Base-by-base conservation (phyloP, 2,888 invertebrate genomes). In the Cerceris ruficornis region DNA sequence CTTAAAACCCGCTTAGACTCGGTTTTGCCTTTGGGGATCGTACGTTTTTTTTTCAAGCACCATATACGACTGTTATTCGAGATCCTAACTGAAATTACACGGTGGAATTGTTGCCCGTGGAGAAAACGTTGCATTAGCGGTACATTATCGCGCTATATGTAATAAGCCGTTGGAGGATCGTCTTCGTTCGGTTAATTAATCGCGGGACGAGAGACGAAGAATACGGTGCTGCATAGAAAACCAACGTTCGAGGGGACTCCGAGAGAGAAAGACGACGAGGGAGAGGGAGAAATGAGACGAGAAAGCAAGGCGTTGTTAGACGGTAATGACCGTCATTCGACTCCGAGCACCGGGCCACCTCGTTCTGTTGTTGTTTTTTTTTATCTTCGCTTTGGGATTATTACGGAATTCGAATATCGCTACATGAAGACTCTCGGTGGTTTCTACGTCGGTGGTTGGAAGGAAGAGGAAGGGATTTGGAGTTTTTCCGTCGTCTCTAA, bases 241-340 rank as follows among this genome's bases (percentile, higher is more conserved):
- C 28, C 28, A 28, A 28, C 28, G 28, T 28, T 28, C 28, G 28
- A 28, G 28, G 28, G 4, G 28, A 28, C 28, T 28, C 28, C 28
- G 28, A 28, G 28, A 28, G 28, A 42, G 46, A 28, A 2, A 28
- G 42, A 14, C 41, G 11, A 50, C 11, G 14, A 55, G 50, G 41
- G 69, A 62, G 71, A 68, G 68, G 66, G 69, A 64, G 60, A 78
- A 67, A 28, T 13, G 55, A 60, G 55, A 52, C 69, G 61, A 66
- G 66, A 69, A 64, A 75, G 64, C 52, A 17, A 28, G 58, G 66
- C 60, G 69, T 75, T 72, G 69, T 79, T 72, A 57, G 66, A 73
- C 68, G 69, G 72, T 73, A 82, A 82, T 81, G 77, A 81, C 81
- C 81, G 70, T 55, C 75, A 73, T 77, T 81, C 70, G 59, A 54